A percentile compares a stretch with the other conserved stretches of the same genome.
These are phyloP conservation scores for Ips typographus DNA, from an alignment of 1,140 invertebrate species.

Conservation along the genomic window DNA sequence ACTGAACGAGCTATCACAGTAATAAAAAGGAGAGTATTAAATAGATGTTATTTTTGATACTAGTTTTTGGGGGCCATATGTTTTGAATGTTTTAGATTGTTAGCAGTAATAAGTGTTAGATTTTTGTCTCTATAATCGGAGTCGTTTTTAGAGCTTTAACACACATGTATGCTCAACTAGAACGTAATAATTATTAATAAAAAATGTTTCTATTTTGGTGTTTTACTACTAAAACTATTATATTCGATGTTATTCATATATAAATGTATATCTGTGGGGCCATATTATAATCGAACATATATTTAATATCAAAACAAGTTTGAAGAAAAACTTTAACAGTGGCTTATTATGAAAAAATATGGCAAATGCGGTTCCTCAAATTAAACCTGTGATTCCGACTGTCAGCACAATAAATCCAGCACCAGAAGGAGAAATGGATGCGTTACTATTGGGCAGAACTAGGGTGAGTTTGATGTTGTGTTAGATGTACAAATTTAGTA, in stretches of 20 bases:
- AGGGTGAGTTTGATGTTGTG: slow-evolving; percentile 60
- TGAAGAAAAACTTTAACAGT: background rate
- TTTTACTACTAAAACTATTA: slow-evolving; percentile 16
- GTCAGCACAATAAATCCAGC: slow-evolving; percentile 52
- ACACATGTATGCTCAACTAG: slow-evolving; percentile 46
- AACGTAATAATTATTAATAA: slow-evolving; percentile 36
- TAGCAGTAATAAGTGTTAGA: slow-evolving; percentile 40
- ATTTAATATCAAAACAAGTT: background rate
- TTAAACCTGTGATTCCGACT: slow-evolving; percentile 52
- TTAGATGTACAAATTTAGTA: background rate
- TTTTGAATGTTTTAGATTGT: slow-evolving; percentile 16
- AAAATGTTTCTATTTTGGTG: slow-evolving; percentile 41
- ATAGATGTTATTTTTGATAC: slow-evolving; percentile 46
- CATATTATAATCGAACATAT: slow-evolving; percentile 9
- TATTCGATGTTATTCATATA: background rate
- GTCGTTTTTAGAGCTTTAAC: slow-evolving; percentile 37
- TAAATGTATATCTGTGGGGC: slow-evolving; percentile 25
- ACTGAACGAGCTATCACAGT: slow-evolving; percentile 15
- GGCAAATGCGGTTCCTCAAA: slow-evolving; percentile 46
- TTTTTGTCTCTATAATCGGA: slow-evolving; percentile 36
- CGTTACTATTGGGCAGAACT: slow-evolving; percentile 68
- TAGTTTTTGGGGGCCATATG: slow-evolving; percentile 42
- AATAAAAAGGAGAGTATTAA: slow-evolving; percentile 39
- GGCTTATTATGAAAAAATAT: slow-evolving; percentile 30
- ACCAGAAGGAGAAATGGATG: slow-evolving; percentile 74